Base-by-base conservation (phyloP, 2,797 vertebrate species). In the Pangasius krempfi region DNA sequence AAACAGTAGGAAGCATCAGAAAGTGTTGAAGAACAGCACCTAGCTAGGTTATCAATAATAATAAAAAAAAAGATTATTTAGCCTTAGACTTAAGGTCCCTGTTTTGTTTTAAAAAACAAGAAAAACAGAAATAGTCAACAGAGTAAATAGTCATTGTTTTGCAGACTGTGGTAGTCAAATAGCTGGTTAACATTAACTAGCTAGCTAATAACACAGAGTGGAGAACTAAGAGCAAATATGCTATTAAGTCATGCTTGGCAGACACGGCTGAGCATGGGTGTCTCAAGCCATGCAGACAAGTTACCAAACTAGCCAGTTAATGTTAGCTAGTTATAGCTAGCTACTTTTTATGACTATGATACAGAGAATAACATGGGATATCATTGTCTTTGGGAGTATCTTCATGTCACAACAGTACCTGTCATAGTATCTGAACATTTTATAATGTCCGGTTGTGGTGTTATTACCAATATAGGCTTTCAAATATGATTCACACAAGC, bases 101-200 rank as follows among this genome's bases (percentile, higher is more conserved):
- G 5, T 50, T 44, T 76, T 76, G 3, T 16, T 75, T 30, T 7
- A 5, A n/a, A 73, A 73, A 25, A 25, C 20, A 47, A 10, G 20
- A 30, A 78, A 27, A 30, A n/a, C 0, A n/a, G 44, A 73, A 47
- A 75, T 73, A 0, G 5, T 47, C 40, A 16, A 30, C 5, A 52
- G 13, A n/a, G 2, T 78, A 78, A 78, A 52, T 14, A 52, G 50
- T 54, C 14, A 30, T 1, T 12, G 37, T 73, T 73, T 44, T 73
- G 5, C 50, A 54, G 50, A 30, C 9, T 33, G 75, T 3, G 1
- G 47, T 52, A 78, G 3, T 78, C 25, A 78, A 30, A 6, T 52
- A 78, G 50, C 76, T 20, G n/a, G 76, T 16, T 30, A 95, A 95
- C 90, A 94, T 94, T 95, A 54, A 78, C 14, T 78, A 37, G 27